Percentiles rank a stretch among this genome's conserved stretches.
Evolutionary conservation across 2,888 invertebrate species (phyloP).

Genomic region (Tuta absoluta): DNA sequence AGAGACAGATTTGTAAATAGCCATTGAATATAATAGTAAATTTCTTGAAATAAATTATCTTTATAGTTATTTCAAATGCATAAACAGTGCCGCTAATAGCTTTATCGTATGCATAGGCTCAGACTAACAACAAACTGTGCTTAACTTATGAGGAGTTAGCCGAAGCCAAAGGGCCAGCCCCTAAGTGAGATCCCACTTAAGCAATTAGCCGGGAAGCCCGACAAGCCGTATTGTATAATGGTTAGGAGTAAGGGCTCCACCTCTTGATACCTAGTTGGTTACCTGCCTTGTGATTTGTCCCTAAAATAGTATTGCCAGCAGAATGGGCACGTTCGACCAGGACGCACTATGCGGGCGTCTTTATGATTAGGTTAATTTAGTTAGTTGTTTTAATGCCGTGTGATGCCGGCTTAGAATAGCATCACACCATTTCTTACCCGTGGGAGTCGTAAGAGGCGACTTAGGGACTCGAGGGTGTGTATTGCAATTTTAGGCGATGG

Average conservation of each 20-base stretch:
- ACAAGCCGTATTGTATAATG: neutral
- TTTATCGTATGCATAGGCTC: constrained; percentile 8
- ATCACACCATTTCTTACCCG: no score
- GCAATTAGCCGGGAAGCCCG: constrained; percentile 17
- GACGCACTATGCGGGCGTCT: no score
- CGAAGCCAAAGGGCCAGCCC: constrained; percentile 24
- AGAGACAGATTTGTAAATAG: neutral
- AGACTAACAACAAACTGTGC: constrained; percentile 16
- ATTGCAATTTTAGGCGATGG: no score
- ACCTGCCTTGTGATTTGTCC: constrained; percentile 1
- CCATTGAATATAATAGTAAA: neutral
- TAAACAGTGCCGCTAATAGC: neutral
- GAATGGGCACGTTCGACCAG: no score
- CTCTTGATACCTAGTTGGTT: neutral
- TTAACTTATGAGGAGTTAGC: constrained; percentile 21
- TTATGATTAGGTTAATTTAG: no score
- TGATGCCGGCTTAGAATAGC: no score
- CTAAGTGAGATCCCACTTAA: constrained; percentile 23
- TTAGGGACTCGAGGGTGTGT: no score
- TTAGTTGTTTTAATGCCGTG: no score
- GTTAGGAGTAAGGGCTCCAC: neutral
- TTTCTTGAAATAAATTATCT: neutral
- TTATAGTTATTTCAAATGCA: neutral
- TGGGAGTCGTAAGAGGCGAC: no score
- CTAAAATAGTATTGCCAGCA: neutral